Percentiles rank a stretch among this genome's conserved stretches.
These are phyloP conservation scores for Pogonus chalceus DNA, from an alignment of 1,140 invertebrate genomes.

Conservation along the genomic window DNA sequence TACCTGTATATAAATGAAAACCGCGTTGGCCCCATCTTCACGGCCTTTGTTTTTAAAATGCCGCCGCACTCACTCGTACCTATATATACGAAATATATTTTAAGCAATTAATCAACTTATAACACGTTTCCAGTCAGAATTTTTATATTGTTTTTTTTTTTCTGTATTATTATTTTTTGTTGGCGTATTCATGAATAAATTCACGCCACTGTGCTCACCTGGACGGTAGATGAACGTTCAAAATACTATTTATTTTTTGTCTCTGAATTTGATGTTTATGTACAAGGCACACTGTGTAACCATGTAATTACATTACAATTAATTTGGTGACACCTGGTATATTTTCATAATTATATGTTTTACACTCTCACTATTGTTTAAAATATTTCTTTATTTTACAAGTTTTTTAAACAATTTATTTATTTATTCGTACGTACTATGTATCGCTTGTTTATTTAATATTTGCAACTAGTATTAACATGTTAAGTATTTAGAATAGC, in stretches of 20 bases:
- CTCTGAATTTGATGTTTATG: background rate
- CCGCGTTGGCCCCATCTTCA: background rate
- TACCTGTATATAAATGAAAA: background rate
- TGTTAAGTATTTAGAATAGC: too few species aligned
- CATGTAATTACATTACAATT: background rate
- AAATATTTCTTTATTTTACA: too few species aligned
- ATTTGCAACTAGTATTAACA: too few species aligned
- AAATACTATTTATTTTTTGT: background rate
- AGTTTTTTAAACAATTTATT: too few species aligned
- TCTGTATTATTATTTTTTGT: too few species aligned
- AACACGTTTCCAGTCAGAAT: background rate
- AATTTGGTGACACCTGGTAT: background rate
- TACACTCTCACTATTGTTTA: too few species aligned
- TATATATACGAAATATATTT: background rate
- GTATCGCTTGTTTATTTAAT: too few species aligned
- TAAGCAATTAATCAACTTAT: conserved; percentile 7
- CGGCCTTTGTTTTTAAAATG: conserved; percentile 1
- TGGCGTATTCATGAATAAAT: background rate
- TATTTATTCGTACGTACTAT: too few species aligned
- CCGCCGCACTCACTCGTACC: background rate
- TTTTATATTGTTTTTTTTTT: conserved; percentile 1
- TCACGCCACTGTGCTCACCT: background rate
- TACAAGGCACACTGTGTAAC: background rate
- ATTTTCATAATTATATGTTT: too few species aligned
- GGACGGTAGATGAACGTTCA: background rate